A percentile compares a stretch with the other conserved stretches of the same genome.
phyloP scores from a whole-genome alignment of 92 coral and sea anemone genomes.

The Meandrina meandrites region DNA sequence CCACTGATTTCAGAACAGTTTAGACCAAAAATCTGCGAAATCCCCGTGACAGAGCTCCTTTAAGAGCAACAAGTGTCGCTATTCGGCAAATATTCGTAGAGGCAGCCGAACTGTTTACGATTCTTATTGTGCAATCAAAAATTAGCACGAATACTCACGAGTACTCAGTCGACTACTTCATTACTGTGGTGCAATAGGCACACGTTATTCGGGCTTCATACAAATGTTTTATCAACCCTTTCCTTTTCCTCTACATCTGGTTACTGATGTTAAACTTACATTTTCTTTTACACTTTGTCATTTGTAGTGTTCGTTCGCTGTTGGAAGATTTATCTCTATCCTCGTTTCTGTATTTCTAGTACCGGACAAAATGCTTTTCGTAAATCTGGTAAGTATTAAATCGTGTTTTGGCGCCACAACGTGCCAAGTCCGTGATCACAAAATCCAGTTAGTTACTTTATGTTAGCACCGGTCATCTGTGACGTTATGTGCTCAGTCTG shows the following conservation, averaged over 20 bases:
- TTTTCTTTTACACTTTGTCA: background rate
- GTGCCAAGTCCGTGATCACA: background rate
- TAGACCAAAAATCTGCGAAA: too few relatives aligned
- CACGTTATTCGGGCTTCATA: background rate
- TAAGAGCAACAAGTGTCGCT: background rate
- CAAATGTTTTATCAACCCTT: background rate
- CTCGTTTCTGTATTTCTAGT: conserved; percentile 80
- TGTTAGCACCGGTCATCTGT: too few relatives aligned
- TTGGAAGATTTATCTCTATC: conserved; percentile 92
- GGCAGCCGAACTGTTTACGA: background rate
- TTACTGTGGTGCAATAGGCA: background rate
- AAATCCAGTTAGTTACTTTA: background rate
- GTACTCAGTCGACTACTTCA: background rate
- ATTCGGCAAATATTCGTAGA: background rate
- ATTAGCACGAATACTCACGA: background rate
- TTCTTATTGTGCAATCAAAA: background rate
- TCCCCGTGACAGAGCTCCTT: too few relatives aligned
- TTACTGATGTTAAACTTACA: background rate
- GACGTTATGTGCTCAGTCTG: too few relatives aligned
- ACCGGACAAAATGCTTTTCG: conserved; percentile 93
- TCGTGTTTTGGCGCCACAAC: background rate
- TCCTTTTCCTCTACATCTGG: background rate
- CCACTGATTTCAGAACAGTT: too few relatives aligned
- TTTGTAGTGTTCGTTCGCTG: conserved; percentile 86
- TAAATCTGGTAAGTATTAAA: conserved; percentile 78